These are phyloP conservation scores for Tapirus terrestris DNA, from an alignment of 2,113 vertebrate species.

Conservation along the genomic window DNA sequence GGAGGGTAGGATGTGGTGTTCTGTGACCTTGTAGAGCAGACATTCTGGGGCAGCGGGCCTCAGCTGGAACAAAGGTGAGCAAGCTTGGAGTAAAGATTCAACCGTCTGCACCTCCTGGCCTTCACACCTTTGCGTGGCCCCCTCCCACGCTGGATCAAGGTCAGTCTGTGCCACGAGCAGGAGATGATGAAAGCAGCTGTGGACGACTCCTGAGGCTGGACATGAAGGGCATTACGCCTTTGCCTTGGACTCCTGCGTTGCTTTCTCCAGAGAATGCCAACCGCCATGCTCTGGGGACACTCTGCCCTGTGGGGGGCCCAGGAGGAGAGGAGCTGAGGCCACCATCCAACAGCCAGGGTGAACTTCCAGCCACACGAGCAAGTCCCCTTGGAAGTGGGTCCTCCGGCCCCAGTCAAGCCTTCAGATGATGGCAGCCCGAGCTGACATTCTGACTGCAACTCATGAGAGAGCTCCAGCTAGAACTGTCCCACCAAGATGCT, in stretches of 20 bases:
- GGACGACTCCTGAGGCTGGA: background rate
- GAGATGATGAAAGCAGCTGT: too few relatives aligned
- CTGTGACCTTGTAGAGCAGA: too few relatives aligned
- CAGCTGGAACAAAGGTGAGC: background rate
- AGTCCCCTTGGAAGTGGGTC: background rate
- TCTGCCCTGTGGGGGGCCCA: background rate
- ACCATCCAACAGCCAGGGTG: background rate
- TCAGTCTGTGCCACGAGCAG: background rate
- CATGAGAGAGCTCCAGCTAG: background rate
- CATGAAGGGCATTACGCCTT: background rate
- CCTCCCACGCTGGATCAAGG: background rate
- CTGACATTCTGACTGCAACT: background rate
- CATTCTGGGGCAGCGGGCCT: background rate
- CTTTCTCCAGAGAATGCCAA: background rate
- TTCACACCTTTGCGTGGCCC: background rate
- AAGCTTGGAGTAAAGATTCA: background rate
- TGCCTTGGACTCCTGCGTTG: too few relatives aligned
- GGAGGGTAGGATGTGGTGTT: background rate
- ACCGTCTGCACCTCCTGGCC: background rate
- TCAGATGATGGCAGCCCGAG: background rate
- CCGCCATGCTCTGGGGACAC: background rate
- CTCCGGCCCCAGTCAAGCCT: background rate
- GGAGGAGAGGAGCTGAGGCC: background rate
- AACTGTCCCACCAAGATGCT: background rate
- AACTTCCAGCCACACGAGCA: background rate